Evolutionary conservation across 2,888 invertebrate species (phyloP), one percentile per base, ranked within the genome.

Genomic region (Pemphredon lugubris): DNA sequence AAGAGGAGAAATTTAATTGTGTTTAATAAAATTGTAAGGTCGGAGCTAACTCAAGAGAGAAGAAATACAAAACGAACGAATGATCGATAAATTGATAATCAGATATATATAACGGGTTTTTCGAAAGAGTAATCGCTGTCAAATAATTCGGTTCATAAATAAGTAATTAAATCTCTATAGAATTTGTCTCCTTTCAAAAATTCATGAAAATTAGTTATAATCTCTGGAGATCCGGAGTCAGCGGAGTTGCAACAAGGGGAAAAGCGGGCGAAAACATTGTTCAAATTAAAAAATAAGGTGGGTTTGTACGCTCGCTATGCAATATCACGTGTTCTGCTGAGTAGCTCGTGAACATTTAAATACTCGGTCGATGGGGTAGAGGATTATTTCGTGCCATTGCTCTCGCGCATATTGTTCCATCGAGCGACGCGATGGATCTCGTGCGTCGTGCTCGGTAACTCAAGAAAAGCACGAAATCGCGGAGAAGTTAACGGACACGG

Each of bases 401-500:
- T 59, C 5, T 16, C 57, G 55, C 50, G 76, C 59, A 57, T 60
- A 69, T 69, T 63, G 61, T 59, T 67, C 66, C 59, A 74, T 72
- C 72, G 71, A 74, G 59, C 55, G 67, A 16, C 54, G 54, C 50
- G 54, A 50, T 70, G 44, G 47, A 51, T 39, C 47, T 45, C 57
- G 26, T 42, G 40, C 34, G 67, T 55, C 54, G 54, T 53, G 14
- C 13, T 20, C 7, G 30, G 53, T 26, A 11, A 26, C 26, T n/a
- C n/a, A 44, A 66, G 39, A 34, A 64, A 67, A 70, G 61, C 77
- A 70, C 73, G 75, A 75, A 69, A 48, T 59, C 66, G 60, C 67
- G 65, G 72, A 60, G 37, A 21, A 58, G 48, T 58, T 32, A n/a
- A 59, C 63, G 37, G 40, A 54, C 51, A 20, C 16, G 26, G 50